Evolutionary conservation across 2,888 invertebrate species (phyloP).

Genomic region (Athalia circularis): DNA sequence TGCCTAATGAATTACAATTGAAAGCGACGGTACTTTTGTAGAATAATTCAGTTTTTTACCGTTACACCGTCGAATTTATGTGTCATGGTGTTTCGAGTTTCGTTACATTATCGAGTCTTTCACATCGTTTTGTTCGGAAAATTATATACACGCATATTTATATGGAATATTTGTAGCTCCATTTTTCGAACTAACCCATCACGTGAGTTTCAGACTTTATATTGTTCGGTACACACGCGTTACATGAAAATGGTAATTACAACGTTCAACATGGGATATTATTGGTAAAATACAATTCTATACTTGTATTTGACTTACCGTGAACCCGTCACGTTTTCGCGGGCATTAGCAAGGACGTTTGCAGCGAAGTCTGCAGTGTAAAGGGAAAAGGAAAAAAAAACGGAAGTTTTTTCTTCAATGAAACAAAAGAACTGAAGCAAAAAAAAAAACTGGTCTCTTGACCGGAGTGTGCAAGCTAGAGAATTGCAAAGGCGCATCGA

Average conservation of each 20-base stretch:
- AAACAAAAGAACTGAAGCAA: too few relatives aligned
- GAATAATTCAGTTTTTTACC: not conserved
- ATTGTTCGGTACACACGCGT: not conserved
- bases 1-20: constrained; percentile 22
- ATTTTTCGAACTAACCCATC: too few relatives aligned
- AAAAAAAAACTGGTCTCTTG: constrained; percentile 7
- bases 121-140: too few relatives aligned
- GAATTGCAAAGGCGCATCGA: not conserved
- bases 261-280: not conserved
- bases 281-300: too few relatives aligned
- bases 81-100: too few relatives aligned
- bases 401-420: not conserved
- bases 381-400: not conserved
- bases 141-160: too few relatives aligned
- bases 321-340: constrained; percentile 28
- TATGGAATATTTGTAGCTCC: too few relatives aligned
- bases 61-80: not conserved
- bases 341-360: constrained; percentile 11
- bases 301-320: not conserved
- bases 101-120: too few relatives aligned
- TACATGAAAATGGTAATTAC: constrained; percentile 28
- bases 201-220: not conserved
- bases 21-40: constrained; percentile 18
- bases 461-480: not conserved
- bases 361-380: not conserved